Evolutionary conservation across 2,888 invertebrate genomes (phyloP).

Genomic region (Caenorhabditis sulstoni): DNA sequence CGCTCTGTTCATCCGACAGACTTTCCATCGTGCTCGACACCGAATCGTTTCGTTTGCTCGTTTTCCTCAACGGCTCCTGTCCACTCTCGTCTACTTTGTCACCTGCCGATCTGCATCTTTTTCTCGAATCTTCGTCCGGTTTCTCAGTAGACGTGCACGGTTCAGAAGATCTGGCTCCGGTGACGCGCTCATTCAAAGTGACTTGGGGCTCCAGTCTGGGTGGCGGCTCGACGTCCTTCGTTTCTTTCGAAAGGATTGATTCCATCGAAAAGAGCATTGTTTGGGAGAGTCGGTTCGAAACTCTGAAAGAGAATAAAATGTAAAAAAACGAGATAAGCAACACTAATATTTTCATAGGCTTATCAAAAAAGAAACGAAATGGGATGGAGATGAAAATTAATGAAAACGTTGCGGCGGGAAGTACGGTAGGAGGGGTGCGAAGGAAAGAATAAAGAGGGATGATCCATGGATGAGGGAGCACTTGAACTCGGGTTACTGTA

Average conservation of each 20-base stretch:
- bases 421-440: constrained; percentile 11
- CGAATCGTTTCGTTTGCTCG: constrained; percentile 35
- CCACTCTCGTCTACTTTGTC: constrained; percentile 30
- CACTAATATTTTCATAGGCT: constrained; percentile 56
- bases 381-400: background rate
- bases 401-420: constrained; percentile 21
- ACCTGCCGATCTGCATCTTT: constrained; percentile 39
- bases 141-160: constrained; percentile 29
- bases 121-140: constrained; percentile 9
- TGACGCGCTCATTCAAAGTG: constrained; percentile 18
- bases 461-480: constrained; percentile 52
- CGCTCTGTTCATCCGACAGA: constrained; percentile 53
- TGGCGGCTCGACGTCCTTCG: constrained; percentile 39
- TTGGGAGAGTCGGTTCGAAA: no score
- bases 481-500: constrained; percentile 53
- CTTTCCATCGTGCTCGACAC: constrained; percentile 36
- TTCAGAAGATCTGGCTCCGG: constrained; percentile 35
- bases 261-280: constrained; percentile 59
- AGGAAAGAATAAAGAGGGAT: constrained; percentile 4
- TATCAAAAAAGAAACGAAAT: constrained; percentile 41
- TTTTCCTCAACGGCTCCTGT: constrained; percentile 33
- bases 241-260: constrained; percentile 47
- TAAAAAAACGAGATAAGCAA: constrained; percentile 39
- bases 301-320: constrained; percentile 8
- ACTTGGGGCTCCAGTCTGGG: constrained; percentile 47